Evolutionary conservation across 2,113 vertebrate species (phyloP), one percentile per base, ranked within the genome.

Genomic region (Carassius auratus): DNA sequence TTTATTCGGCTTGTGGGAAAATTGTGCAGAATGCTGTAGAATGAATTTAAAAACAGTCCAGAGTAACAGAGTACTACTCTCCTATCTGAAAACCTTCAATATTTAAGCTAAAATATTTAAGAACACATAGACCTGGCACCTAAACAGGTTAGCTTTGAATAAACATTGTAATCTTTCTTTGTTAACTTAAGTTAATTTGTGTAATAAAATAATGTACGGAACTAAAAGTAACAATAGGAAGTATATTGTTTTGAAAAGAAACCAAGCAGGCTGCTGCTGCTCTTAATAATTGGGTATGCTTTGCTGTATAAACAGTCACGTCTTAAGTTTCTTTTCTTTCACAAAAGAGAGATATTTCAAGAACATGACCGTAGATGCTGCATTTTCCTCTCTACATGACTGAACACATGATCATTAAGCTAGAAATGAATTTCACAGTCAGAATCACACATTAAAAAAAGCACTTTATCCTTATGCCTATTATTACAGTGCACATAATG

Each of bases 331-430:
- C 4, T 45, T 15, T 15, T 52, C 5, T 26, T 9, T 52, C n/a
- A 52, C 45, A 17, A 30, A 76, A 52, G 30, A 42, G 21, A 23
- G 33, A 79, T 79, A 62, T 42, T 42, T 61, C 2, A 62, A n/a
- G 8, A 61, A 79, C 19, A 71, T 42, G 12, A 23, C 4, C 2
- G 4, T 15, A 33, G 30, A 55, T 57, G 74, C 15, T 50, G 21
- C 14, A 9, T 30, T 55, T 76, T 33, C 21, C 5, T 42, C 57
- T 79, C 19, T 50, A 80, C 36, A 80, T 17, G 77, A 64, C 15
- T 45, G 59, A 80, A 80, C 77, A 64, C 23, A 62, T 62, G 15
- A 64, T 23, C 38, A 80, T 80, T 80, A 80, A 45, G 14, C 19
- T 57, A 79, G 21, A 79, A 62, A 62, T 62, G 1, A 9, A 42